Conservation (phyloP, 2,113 vertebrate species). For the Poecile atricapillus region DNA sequence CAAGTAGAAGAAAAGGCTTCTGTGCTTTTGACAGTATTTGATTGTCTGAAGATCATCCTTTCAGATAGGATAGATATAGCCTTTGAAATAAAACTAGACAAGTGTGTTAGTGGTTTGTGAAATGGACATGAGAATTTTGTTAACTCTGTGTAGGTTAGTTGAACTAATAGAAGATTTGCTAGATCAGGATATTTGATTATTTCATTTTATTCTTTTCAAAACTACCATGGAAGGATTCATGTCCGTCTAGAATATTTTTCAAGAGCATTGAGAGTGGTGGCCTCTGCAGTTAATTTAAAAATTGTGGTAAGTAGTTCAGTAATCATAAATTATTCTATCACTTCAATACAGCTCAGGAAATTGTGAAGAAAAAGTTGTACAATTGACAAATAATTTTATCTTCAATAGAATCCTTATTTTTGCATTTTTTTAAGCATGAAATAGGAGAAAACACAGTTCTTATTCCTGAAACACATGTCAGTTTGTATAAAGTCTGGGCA, state of each 20-base stretch:
- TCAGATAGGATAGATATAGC: neutral
- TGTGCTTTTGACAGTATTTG: neutral
- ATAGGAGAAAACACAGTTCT: neutral
- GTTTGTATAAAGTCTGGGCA: neutral
- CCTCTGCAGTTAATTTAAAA: neutral
- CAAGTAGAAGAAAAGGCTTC: neutral
- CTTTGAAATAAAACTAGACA: neutral
- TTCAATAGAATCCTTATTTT: neutral
- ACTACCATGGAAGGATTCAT: neutral
- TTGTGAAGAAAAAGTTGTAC: neutral
- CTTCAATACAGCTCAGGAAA: neutral
- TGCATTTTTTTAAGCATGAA: neutral
- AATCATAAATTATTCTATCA: neutral
- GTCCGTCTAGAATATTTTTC: neutral
- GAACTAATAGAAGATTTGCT: neutral
- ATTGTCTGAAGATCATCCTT: neutral
- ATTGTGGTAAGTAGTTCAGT: neutral
- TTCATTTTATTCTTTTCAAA: neutral
- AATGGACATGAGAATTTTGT: neutral
- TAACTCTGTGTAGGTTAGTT: neutral
- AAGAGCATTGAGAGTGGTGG: neutral
- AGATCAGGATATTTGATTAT: neutral
- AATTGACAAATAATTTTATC: neutral
- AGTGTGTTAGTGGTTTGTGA: neutral
- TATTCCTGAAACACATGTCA: neutral